phyloP scores from a whole-genome alignment of 2,113 vertebrate genomes.

The Sula dactylatra region DNA sequence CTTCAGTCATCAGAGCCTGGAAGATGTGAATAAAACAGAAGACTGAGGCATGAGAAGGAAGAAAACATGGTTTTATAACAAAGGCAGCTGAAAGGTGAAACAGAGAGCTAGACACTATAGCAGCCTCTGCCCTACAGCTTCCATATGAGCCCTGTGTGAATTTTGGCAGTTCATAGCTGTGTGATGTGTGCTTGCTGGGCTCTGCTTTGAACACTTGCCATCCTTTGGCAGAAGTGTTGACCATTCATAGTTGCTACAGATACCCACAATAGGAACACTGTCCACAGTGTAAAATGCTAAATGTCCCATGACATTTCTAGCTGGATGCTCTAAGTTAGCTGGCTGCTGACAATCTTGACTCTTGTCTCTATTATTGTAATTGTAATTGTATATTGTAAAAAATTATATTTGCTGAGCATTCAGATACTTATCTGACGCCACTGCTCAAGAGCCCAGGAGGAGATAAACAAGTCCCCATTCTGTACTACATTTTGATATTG shows the following conservation, averaged over 20 bases:
- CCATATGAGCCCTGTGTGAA: background rate
- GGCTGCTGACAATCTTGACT: background rate
- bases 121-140: background rate
- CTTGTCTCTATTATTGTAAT: too few relatives aligned
- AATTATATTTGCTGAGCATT: background rate
- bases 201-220: background rate
- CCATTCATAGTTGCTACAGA: background rate
- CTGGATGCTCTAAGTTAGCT: background rate
- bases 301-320: background rate
- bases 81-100: background rate
- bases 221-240: background rate
- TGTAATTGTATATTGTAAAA: background rate
- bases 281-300: background rate
- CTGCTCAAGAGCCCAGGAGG: background rate
- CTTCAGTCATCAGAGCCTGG: background rate
- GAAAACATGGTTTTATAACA: background rate
- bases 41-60: background rate
- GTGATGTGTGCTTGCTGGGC: background rate
- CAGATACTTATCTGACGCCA: background rate
- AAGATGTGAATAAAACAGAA: background rate
- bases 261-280: background rate
- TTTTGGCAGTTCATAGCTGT: background rate
- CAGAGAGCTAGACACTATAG: background rate
- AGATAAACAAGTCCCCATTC: background rate
- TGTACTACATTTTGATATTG: background rate